Base-by-base conservation (phyloP, 2,888 invertebrate genomes). In the Drosophila rellima region DNA sequence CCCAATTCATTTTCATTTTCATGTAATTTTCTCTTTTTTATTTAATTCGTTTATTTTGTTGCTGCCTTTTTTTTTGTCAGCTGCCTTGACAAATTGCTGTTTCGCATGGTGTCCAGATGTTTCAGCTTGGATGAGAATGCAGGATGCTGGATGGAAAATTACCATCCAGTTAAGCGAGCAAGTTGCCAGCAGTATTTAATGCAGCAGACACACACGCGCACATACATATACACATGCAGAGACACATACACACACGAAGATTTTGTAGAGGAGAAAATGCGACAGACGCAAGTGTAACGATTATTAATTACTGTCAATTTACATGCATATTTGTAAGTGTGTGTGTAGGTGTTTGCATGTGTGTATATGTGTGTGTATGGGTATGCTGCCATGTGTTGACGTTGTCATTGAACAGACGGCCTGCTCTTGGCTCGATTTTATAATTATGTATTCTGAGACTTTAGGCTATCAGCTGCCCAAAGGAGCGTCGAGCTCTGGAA, bases 221-320 rank as follows among this genome's bases (percentile, higher is more conserved):
- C 15, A 20, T 23, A 37, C 50, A 40, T 17, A 50, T 8, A 10
- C 11, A 35, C 15, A 35, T n/a, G 35, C 18, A 8, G 8, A 29
- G 7, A 18, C 0, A 29, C 1, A 17, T 15, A 51, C n/a, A 51
- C 23, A 33, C 13, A 40, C 40, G 8, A 6, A 31, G 33, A 23
- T 18, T 40, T 3, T 37, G 20, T 39, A 18, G 6, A 2, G 20
- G 45, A 31, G 40, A 23, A 23, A 10, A 44, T 23, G 15, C 54
- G 31, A 51, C 17, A 44, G 23, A 35, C 48, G 44, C 57, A 42
- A 67, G 57, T 64, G 66, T 64, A 78, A 78, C 67, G 70, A 78
- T 78, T 81, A 78, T 78, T 78, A 81, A 78, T 78, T 78, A 81
- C 78, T 70, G 60, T 70, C 60, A 78, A 74, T 74, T 78, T 74